Evolutionary conservation across 2,113 vertebrate species (phyloP).

Genomic region (Malurus alboscapulatus): DNA sequence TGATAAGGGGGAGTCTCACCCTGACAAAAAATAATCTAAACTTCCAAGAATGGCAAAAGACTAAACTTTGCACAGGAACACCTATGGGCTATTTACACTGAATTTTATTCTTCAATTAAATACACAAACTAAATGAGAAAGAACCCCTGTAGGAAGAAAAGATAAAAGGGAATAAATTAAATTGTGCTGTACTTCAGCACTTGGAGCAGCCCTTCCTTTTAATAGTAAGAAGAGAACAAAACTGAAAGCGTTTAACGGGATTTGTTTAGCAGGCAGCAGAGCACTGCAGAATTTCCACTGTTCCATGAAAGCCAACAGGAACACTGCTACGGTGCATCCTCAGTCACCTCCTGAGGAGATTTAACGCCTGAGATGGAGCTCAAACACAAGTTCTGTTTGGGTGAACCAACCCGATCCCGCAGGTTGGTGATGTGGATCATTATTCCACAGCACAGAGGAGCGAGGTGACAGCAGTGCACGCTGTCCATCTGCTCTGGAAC

Average conservation of each 20-base stretch:
- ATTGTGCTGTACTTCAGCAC: background rate
- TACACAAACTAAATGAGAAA: background rate
- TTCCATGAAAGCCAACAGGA: background rate
- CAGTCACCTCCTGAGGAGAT: background rate
- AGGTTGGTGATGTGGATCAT: background rate
- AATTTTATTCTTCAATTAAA: background rate
- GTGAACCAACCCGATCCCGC: rapidly evolving
- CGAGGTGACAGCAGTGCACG: rapidly evolving
- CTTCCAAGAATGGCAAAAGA: background rate
- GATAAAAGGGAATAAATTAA: background rate
- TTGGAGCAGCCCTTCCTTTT: background rate
- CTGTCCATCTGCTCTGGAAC: background rate
- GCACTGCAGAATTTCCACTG: background rate
- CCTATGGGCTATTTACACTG: background rate
- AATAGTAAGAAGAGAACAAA: background rate
- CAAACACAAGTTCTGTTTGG: background rate
- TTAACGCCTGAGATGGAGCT: rapidly evolving
- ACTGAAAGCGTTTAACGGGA: background rate
- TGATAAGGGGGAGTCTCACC: background rate
- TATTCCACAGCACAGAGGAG: background rate
- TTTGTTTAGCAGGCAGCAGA: background rate
- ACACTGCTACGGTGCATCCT: background rate
- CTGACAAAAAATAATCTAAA: rapidly evolving
- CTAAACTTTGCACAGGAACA: background rate
- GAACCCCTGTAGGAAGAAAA: background rate